Conservation (phyloP, 2,113 vertebrate species). For the Chaenogobius annularis region DNA sequence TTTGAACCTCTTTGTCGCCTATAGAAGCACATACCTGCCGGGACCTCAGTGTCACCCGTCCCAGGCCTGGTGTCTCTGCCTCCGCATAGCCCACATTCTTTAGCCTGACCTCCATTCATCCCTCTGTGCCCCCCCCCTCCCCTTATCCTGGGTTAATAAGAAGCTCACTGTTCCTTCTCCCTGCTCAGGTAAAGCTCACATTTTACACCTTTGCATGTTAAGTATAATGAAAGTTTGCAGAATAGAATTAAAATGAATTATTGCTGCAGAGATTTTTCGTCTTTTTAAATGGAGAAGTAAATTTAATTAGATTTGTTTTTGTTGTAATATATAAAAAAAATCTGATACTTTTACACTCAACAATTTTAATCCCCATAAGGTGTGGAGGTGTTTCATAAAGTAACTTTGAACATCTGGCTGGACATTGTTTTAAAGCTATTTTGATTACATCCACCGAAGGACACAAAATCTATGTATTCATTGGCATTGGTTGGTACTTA, state of each 20-base stretch:
- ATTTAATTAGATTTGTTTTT: too few relatives aligned
- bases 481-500: background rate
- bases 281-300: background rate
- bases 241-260: background rate
- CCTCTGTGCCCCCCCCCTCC: constrained; percentile 30
- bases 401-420: background rate
- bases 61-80: constrained; percentile 28
- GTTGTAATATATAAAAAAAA: too few relatives aligned
- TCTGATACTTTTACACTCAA: too few relatives aligned
- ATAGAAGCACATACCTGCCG: constrained; percentile 55
- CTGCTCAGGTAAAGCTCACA: constrained; percentile 56
- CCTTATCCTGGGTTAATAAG: constrained; percentile 61
- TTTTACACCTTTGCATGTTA: constrained; percentile 52
- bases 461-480: too few relatives aligned
- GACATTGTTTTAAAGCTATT: background rate
- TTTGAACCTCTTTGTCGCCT: constrained; percentile 14
- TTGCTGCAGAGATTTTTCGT: too few relatives aligned
- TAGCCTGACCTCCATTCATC: constrained; percentile 68
- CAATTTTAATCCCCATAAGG: background rate
- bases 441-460: background rate
- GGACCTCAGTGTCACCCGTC: constrained; percentile 14
- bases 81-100: constrained; percentile 73
- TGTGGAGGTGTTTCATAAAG: constrained; percentile 6
- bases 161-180: constrained; percentile 66
- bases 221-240: background rate